Evolutionary conservation across 2,113 vertebrate species (phyloP).

Genomic region (Madoqua kirkii): DNA sequence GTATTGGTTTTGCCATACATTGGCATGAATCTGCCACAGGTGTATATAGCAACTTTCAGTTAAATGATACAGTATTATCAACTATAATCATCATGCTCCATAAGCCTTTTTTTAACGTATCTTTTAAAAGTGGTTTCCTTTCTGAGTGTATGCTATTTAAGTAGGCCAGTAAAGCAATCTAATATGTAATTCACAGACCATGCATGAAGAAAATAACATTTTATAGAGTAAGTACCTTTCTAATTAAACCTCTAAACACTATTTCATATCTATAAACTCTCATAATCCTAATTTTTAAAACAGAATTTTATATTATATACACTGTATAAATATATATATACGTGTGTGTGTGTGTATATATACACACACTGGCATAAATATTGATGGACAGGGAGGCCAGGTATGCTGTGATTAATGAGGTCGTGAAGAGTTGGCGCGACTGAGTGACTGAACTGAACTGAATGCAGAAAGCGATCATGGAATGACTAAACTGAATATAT

Average conservation of each 20-base stretch:
- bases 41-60: neutral
- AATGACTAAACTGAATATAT: neutral
- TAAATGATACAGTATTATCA: neutral
- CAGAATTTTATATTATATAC: neutral
- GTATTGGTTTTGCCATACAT: too few species aligned
- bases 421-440: rapidly evolving
- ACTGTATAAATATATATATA: neutral
- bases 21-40: too few species aligned
- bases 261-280: neutral
- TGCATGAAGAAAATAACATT: neutral
- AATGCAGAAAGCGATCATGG: neutral
- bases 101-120: neutral
- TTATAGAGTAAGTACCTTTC: neutral
- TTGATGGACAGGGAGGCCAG: neutral
- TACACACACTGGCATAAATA: neutral
- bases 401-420: too few species aligned
- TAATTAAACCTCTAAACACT: neutral
- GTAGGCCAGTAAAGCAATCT: neutral
- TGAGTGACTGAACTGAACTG: too few species aligned
- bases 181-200: neutral
- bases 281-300: neutral
- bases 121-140: neutral
- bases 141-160: neutral
- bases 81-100: neutral
- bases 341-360: too few species aligned